Conservation (phyloP, 2,797 vertebrate genomes). For the Syngnathus acus region DNA sequence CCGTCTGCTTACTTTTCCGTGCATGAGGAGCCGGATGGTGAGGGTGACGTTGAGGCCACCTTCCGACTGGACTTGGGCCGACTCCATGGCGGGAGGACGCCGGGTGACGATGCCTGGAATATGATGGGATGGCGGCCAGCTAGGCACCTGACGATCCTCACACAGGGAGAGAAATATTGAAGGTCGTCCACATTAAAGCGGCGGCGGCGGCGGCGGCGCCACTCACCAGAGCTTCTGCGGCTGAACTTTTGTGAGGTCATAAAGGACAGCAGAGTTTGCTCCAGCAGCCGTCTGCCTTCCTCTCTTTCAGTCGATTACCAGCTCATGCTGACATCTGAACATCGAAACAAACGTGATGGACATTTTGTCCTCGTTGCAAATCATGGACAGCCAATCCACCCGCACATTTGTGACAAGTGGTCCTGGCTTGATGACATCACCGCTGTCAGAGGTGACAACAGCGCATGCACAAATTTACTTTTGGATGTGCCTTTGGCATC, state of each 20-base stretch:
- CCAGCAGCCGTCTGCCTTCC: constrained; percentile 69
- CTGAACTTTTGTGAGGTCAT: constrained; percentile 56
- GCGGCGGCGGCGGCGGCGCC: neutral
- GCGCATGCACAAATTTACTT: no score
- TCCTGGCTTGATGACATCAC: no score
- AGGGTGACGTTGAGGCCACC: constrained; percentile 95
- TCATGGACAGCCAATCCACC: no score
- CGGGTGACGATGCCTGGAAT: constrained; percentile 39
- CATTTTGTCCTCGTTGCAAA: no score
- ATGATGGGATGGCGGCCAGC: constrained; percentile 62
- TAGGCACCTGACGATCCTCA: constrained; percentile 57
- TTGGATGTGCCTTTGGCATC: no score
- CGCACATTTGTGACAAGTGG: no score
- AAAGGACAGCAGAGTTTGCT: constrained; percentile 56
- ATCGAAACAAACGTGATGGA: no score
- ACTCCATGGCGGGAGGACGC: constrained; percentile 76
- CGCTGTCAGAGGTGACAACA: no score
- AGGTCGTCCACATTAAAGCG: no score
- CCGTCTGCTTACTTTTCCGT: constrained; percentile 73
- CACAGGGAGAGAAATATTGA: constrained; percentile 1
- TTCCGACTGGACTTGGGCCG: constrained; percentile 87
- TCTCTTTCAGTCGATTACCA: constrained; percentile 56
- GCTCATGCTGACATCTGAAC: constrained; percentile 58
- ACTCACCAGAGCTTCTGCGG: constrained; percentile 60
- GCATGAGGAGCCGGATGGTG: constrained; percentile 88